Base-by-base conservation (phyloP, 2,797 vertebrate species). In the Erethizon dorsatum region DNA sequence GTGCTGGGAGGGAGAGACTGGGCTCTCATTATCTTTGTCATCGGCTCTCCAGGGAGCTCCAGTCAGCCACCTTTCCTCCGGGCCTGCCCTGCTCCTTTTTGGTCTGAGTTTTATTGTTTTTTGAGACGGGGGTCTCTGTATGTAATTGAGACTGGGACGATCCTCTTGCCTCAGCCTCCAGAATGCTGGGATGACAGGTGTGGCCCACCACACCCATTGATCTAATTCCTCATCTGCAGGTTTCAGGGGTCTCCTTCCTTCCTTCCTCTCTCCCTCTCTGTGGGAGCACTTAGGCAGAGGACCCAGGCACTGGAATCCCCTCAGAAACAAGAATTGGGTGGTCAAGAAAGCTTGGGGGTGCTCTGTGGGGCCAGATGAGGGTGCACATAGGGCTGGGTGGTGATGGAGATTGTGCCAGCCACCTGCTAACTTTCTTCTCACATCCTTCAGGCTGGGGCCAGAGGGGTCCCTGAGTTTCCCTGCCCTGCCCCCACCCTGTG, bases 361-460 rank as follows among this genome's bases (percentile, higher is more conserved):
- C 91, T 77, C 2, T 0, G 2, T 56, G 84, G 73, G 22, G 59
- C 80, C 84, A 52, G 78, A 57, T 28, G 41, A 78, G 63, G 28
- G 15, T 18, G 88, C 94, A 82, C 90, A 84, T 95, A 88, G 90
- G 89, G 96, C 75, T 47, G 78, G 63, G 67, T 88, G 80, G 47
- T 2, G 22, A 22, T 0, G 28, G 63, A 9, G 45, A 33, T 47
- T 7, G 24, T 69, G 59, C 31, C 14, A 6, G 37, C 54, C 80
- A 65, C 85, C 85, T 79, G 50, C 80, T 31, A 28, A 52, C 20
- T 94, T 63, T 92, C 22, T 93, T 59, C 50, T 61, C 17, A 65
- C 47, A 6, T 26, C 47, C 77, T 22, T 82, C 28, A 13, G 63
- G 31, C 57, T 61, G 69, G 24, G 47, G 5, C 86, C 45, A 37